Evolutionary conservation across 2,797 vertebrate genomes (phyloP).

Genomic region (Aratinga solstitialis): DNA sequence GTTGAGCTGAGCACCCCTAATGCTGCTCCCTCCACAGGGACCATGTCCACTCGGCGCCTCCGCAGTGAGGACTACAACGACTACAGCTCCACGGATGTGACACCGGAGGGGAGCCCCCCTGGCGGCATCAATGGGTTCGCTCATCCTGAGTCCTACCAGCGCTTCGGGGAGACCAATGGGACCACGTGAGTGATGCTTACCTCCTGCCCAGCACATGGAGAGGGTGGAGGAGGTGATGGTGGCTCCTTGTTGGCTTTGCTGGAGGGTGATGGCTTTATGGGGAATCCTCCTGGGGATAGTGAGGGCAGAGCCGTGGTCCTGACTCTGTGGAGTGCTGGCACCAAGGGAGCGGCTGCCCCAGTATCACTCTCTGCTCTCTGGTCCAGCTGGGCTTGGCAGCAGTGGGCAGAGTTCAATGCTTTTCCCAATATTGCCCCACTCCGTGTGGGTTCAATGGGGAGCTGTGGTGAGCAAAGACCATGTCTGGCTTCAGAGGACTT

Average conservation of each 20-base stretch:
- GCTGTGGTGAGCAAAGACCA: neutral
- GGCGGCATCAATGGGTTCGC: constrained; percentile 48
- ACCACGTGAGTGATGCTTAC: constrained; percentile 75
- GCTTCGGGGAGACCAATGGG: constrained; percentile 71
- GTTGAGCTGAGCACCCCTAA: constrained; percentile 20
- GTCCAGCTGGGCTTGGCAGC: neutral
- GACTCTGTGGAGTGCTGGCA: neutral
- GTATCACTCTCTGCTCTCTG: neutral
- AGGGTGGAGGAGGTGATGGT: neutral
- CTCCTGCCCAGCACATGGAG: accelerated
- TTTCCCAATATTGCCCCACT: neutral
- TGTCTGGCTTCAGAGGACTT: neutral
- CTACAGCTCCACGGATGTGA: constrained; percentile 80
- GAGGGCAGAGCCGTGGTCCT: neutral
- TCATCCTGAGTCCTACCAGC: constrained; percentile 69
- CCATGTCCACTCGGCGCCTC: constrained; percentile 79
- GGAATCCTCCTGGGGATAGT: neutral
- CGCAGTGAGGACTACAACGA: constrained; percentile 77
- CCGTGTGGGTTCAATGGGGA: accelerated
- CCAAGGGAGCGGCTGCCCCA: neutral
- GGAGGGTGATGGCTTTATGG: neutral
- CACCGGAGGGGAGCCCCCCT: constrained; percentile 70
- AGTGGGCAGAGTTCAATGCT: neutral
- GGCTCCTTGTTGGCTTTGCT: neutral
- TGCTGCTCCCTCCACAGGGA: constrained; percentile 57